Percentiles rank a stretch among this genome's conserved stretches.
Evolutionary conservation across 30 jellyfish, hydroid and myxozoan genomes (phyloP).

Genomic region (Turritopsis dohrnii): DNA sequence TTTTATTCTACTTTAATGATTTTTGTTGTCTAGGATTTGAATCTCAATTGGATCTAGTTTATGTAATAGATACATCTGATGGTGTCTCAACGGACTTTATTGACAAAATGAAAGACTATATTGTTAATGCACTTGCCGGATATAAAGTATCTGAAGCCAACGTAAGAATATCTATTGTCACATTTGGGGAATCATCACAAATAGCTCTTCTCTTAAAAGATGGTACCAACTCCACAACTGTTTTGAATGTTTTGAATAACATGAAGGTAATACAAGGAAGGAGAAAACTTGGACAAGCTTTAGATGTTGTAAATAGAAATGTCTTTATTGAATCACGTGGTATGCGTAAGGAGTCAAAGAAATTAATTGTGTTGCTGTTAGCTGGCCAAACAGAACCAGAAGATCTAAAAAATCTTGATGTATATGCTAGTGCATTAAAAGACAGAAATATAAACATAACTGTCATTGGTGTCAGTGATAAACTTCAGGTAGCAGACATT

Average conservation of each 20-base stretch:
- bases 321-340: constrained; percentile 45
- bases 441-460: constrained; percentile 40
- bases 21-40: neutral
- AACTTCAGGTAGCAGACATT: constrained; percentile 14
- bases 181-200: neutral
- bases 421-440: constrained; percentile 25
- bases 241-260: neutral
- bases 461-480: constrained; percentile 44
- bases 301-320: neutral
- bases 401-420: constrained; percentile 5
- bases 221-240: neutral
- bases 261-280: neutral
- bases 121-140: neutral
- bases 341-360: constrained; percentile 42
- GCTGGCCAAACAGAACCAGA: constrained; percentile 25
- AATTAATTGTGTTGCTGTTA: constrained; percentile 43
- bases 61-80: constrained; percentile 9
- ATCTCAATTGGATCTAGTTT: neutral
- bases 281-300: neutral
- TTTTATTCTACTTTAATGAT: neutral
- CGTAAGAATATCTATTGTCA: neutral
- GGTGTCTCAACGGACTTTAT: neutral
- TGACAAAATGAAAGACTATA: neutral
- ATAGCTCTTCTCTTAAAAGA: neutral
- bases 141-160: neutral